Evolutionary conservation across 37 sponge, comb jelly and placozoan genomes (phyloP), one percentile per base, ranked within the genome.

Genomic region (Petrosia ficiformis): DNA sequence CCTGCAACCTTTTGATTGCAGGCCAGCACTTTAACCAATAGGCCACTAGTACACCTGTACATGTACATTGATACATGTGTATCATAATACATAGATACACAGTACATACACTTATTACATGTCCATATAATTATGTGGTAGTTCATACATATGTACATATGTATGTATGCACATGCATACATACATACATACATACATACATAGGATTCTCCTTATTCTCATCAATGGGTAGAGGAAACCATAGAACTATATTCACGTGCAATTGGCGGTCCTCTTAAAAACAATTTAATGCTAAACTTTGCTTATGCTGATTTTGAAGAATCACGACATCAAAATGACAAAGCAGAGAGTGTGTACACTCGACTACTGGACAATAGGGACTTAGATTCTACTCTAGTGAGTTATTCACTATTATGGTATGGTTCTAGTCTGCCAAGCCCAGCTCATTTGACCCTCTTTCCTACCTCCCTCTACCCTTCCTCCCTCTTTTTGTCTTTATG

Each of bases 261-360:
- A 39, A 79, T 59, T 33, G 31, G 68, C 28, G 72, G 71, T 2
- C 80, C 77, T 25, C 83, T 97, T 43, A 77, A 83, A 26, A 48
- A 83, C 43, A 90, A 71, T 73, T 73, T 86, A 21, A 75, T 97
- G 24, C 76, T 97, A 1, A 80, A 97, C 82, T 97, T 94, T 86
- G 92, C 98, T 1, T 92, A 69, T 83, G 90, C 93, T 3, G 98
- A 97, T 78, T 94, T 91, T 91, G 95, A 94, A 82, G 95, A 97
- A 77, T 92, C 92, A 39, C 68, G 66, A 61, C 22, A 42, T 1
- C 57, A 43, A n/a, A 43, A 70, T 72, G 83, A 88, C 14, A 70
- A 42, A 22, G 71, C 80, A 16, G 71, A 82, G 22, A 70, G 42
- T 39, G 65, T 88, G 36, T 88, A 88, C 44, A 69, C 74, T 38